These are phyloP conservation scores for Drosophila mojavensis DNA, from an alignment of 1,140 invertebrate species.

Conservation along the genomic window DNA sequence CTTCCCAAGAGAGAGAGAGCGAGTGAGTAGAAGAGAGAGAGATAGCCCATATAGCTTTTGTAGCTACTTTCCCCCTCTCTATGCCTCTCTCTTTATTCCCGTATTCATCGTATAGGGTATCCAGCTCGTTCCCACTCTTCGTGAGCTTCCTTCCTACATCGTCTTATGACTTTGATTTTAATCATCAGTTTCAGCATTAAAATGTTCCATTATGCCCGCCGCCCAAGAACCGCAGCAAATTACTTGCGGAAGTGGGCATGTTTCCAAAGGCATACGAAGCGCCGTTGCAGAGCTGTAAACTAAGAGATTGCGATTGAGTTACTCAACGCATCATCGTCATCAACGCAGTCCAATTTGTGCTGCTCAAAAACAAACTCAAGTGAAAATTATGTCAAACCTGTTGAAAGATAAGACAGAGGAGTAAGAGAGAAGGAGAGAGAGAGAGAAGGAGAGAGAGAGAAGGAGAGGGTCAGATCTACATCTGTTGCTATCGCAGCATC, in stretches of 20 bases:
- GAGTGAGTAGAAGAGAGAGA: no score
- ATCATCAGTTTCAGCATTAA: conserved; percentile 78
- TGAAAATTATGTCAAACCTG: conserved; percentile 80
- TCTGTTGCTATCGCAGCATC: conserved; percentile 33
- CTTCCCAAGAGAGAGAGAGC: no score
- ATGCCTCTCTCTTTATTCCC: no score
- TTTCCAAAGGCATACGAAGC: conserved; percentile 19
- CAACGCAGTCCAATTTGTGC: conserved; percentile 62
- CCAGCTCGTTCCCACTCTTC: background rate
- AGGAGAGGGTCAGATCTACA: conserved; percentile 19
- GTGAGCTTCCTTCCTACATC: conserved; percentile 1
- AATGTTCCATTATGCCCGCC: conserved; percentile 75
- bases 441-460: conserved; percentile 5
- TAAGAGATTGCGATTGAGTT: conserved; percentile 63
- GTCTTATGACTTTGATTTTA: conserved; percentile 70
- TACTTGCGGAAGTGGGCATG: conserved; percentile 72
- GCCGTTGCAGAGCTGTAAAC: conserved; percentile 4
- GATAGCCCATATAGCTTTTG: no score
- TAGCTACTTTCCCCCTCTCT: no score
- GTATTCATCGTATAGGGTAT: background rate
- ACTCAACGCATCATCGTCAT: conserved; percentile 57
- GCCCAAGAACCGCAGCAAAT: conserved; percentile 69
- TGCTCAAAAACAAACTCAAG: conserved; percentile 79
- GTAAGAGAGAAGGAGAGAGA: background rate
- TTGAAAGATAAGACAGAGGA: conserved; percentile 38